Base-by-base conservation (phyloP, 2,797 vertebrate species). In the Micromesistius poutassou region DNA sequence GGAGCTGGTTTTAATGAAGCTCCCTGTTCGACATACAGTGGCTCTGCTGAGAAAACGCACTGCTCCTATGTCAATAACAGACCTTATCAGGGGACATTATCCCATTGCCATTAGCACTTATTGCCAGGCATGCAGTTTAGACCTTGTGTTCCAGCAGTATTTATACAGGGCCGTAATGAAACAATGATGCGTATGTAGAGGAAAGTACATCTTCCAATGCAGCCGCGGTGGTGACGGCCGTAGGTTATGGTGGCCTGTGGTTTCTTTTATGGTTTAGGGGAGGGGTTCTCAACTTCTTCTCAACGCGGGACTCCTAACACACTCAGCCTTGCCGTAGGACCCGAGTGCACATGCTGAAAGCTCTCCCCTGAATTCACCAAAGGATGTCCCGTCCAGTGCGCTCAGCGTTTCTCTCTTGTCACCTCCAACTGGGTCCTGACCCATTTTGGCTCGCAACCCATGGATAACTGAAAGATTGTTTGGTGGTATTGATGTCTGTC, bases 1-100 rank as follows among this genome's bases (percentile, higher is more conserved):
- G 79, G 79, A 85, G 50, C 46, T 78, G 79, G 73, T 19, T 81
- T 42, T 84, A 28, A 78, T 83, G 76, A 85, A 80, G 82, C 77
- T 82, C 80, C 80, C 73, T 82, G 30, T 73, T 76, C 36, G 22
- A 62, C 19, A 79, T n/a, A 79, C 78, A 76, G 80, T 36, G 40
- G 71, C 66, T n/a, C 33, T 75, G 77, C 40, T 42, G 35, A 76
- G 19, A 30, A 50, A 73, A 77, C 8, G 25, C 74, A 55, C 16
- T 74, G 76, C 76, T 12, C 55, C 46, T 55, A 33, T 76, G 79
- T 80, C 40, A 73, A 74, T 7, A 74, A 79, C 35, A 40, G 66
- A 42, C 16, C 30, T 76, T 33, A 46, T 77, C 70, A 77, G 28
- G 30, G 70, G 30, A 77, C 70, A 77, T 77, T 8, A 72, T 72